Conservation (phyloP, 2,888 invertebrate genomes). For the Eucriotettix oculatus region DNA sequence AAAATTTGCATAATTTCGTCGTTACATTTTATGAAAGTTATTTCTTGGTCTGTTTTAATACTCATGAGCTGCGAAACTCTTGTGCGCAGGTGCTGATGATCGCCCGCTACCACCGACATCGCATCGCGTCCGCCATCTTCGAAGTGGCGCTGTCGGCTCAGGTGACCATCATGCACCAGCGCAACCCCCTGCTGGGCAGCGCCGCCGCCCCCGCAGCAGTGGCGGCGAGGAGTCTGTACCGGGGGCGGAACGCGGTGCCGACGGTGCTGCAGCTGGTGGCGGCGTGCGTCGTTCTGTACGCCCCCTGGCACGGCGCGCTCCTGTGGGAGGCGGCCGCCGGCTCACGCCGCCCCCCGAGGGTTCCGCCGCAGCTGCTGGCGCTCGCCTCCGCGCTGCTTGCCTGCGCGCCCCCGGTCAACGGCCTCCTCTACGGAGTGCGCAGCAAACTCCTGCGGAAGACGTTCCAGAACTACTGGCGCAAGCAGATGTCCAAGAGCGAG, state of each 20-base stretch:
- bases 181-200: slow-evolving; percentile 48
- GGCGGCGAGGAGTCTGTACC: slow-evolving; percentile 23
- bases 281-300: slow-evolving; percentile 51
- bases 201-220: slow-evolving; percentile 30
- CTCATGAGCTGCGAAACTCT: too few species aligned
- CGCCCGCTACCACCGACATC: slow-evolving; percentile 55
- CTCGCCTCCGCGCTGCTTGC: slow-evolving; percentile 47
- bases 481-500: slow-evolving; percentile 61
- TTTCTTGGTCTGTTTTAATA: too few species aligned
- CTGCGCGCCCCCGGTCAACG: slow-evolving; percentile 55
- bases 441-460: slow-evolving; percentile 54
- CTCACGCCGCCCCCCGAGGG: slow-evolving; percentile 19
- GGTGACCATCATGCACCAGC: slow-evolving; percentile 66
- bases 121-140: slow-evolving; percentile 71
- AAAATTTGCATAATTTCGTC: too few species aligned
- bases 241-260: slow-evolving; percentile 40
- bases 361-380: slow-evolving; percentile 34
- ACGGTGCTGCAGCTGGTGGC: slow-evolving; percentile 56
- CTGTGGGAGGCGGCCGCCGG: slow-evolving; percentile 40
- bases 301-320: slow-evolving; percentile 52
- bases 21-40: too few species aligned
- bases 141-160: slow-evolving; percentile 67
- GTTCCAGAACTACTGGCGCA: slow-evolving; percentile 59
- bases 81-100: slow-evolving; percentile 27
- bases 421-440: slow-evolving; percentile 60